Conservation (phyloP, 2,888 invertebrate species). For the Mantis religiosa region DNA sequence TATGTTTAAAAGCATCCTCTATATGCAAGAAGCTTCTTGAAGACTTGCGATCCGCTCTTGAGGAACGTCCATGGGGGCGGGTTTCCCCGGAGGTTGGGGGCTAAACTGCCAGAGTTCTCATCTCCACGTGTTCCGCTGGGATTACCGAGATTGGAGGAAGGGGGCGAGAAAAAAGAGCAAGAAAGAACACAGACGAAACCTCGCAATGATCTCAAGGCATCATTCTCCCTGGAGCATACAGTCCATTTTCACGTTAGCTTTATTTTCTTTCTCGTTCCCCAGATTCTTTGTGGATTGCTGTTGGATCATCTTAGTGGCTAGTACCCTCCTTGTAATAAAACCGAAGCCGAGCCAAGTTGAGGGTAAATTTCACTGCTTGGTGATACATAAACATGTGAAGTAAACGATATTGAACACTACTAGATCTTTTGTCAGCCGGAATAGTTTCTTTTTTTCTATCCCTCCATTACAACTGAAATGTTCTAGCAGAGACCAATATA, state of each 20-base stretch:
- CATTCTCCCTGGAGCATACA: not conserved
- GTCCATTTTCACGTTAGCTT: conserved; percentile 1
- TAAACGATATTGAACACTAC: not conserved
- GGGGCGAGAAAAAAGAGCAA: not conserved
- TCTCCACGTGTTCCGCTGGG: not conserved
- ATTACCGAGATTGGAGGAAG: not conserved
- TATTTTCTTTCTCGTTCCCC: not conserved
- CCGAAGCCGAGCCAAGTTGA: not conserved
- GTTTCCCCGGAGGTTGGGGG: not conserved
- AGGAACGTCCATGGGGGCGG: not conserved
- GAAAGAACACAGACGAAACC: not conserved
- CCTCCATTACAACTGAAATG: no score
- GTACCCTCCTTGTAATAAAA: not conserved
- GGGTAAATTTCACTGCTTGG: no score
- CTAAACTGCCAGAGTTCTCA: not conserved
- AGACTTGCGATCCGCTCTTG: not conserved
- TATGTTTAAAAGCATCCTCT: not conserved
- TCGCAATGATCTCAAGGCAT: not conserved
- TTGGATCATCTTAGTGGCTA: not conserved
- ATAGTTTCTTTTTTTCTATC: no score
- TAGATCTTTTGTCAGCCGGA: not conserved
- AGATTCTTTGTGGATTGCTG: not conserved
- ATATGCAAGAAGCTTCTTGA: not conserved
- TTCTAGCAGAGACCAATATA: no score
- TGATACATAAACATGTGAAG: not conserved